Conservation (phyloP, 2,888 invertebrate genomes). For the Dromius quadrimaculatus region DNA sequence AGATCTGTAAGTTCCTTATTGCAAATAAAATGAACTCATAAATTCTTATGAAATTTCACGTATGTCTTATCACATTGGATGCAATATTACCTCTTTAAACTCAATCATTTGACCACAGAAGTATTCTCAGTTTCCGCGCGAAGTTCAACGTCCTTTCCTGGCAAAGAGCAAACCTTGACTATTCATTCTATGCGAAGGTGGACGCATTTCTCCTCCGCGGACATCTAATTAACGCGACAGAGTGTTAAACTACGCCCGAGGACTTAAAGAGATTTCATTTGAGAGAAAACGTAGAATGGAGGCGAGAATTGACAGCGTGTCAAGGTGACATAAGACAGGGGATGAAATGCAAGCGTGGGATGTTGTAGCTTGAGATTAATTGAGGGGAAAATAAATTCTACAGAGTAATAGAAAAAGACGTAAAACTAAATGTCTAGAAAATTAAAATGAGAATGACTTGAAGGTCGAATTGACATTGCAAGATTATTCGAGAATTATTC, state of each 20-base stretch:
- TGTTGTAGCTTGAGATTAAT: background rate
- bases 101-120: too few species aligned
- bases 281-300: background rate
- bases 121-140: background rate
- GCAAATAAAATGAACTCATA: too few species aligned
- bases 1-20: too few species aligned
- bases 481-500: too few species aligned
- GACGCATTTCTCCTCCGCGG: slow-evolving; percentile 1
- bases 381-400: background rate
- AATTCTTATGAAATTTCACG: too few species aligned
- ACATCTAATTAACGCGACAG: slow-evolving; percentile 22
- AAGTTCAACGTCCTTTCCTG: slow-evolving; percentile 17
- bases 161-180: background rate
- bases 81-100: too few species aligned
- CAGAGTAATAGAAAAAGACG: too few species aligned
- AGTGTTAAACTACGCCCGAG: background rate
- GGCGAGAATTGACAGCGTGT: background rate
- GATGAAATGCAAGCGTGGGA: background rate
- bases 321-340: background rate
- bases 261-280: slow-evolving; percentile 6
- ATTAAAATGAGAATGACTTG: too few species aligned
- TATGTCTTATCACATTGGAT: too few species aligned
- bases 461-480: too few species aligned
- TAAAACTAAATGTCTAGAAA: too few species aligned
- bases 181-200: background rate